Evolutionary conservation across 2,888 invertebrate species (phyloP), one percentile per base, ranked within the genome.

Genomic region (Epinotia bilunana): DNA sequence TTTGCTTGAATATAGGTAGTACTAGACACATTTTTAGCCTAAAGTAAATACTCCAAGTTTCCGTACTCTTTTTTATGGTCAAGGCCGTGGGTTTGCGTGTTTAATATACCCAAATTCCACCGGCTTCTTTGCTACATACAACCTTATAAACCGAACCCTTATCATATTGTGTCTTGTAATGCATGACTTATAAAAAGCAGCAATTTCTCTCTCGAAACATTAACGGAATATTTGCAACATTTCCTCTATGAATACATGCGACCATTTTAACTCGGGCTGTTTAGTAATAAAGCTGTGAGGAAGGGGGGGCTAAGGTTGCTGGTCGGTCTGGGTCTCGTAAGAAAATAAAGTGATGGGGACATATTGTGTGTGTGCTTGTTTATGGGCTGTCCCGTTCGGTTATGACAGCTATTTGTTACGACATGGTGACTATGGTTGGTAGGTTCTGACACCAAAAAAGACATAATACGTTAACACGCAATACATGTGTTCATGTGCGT

Each of bases 351-450:
- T 53, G 73, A 73, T 61, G 39, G 23, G 9, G 53, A 23, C 61
- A 67, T 67, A 61, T 61, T 67, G 73, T 67, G 49, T 33, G 67
- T 43, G 20, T 72, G 57, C 23, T 64, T 73, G 61, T 73, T 73
- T 73, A 73, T 73, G 73, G 39, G 33, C 67, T 65, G 73, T 61
- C 73, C 67, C 53, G 67, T 73, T 73, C 20, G 53, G 67, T 73
- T 73, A 73, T 73, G 73, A 65, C 23, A 9, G 49, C 61, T 53
- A 67, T 73, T 67, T 67, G 73, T 73, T 61, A 67, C 61, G 73
- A 39, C 67, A 61, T 67, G 53, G 73, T 12, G 39, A 55, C 33
- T 73, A 71, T 53, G 70, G 70, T 16, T n/a, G 28, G 11, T 6
- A 5, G 60, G 61, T 4, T 53, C 39, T n/a, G 39, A 39, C 33